Evolutionary conservation across 2,797 vertebrate species (phyloP), one percentile per base, ranked within the genome.

Genomic region (Notoglanidium macrostoma): DNA sequence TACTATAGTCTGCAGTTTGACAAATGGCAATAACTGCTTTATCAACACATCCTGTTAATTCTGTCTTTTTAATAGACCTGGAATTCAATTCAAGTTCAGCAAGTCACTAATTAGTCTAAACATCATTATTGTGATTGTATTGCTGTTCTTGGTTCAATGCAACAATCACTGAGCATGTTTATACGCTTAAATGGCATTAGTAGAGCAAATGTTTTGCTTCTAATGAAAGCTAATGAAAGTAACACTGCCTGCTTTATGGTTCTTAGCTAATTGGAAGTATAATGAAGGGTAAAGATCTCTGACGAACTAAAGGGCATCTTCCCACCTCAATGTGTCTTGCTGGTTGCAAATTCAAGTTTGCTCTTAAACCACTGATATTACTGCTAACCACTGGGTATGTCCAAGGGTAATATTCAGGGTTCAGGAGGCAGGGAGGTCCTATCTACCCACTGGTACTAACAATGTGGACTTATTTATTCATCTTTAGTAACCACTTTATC

Each of bases 211-310:
- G 85, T 32, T 61, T 81, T 46, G 51, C 51, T 65, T 63, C n/a
- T 76, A 85, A 81, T 81, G 65, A 79, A 70, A 63, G 49, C 65
- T 68, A 70, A 86, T 80, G 61, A 57, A 86, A 76, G 70, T 46
- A 74, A 61, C 40, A 77, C 11, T 9, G 72, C 67, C 19, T 81
- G 59, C 44, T 65, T 77, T 77, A 49, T 40, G 65, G 77, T 85
- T 79, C n/a, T 86, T 89, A 83, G 67, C 65, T 90, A 88, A 85
- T 88, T 67, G 57, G 35, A 82, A 88, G 51, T 81, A 40, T 88
- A 89, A 89, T 89, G 72, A 87, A 87, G 65, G 73, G 40, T 67
- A 67, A 61, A 85, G 57, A n/a, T 85, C n/a, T 74, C 26, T 72
- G 15, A 83, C 67, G 21, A 82, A 67, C 11, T 76, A 54, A 76